Evolutionary conservation across 2,113 vertebrate species (phyloP), one percentile per base, ranked within the genome.

Genomic region (Potamarius usumacintae): DNA sequence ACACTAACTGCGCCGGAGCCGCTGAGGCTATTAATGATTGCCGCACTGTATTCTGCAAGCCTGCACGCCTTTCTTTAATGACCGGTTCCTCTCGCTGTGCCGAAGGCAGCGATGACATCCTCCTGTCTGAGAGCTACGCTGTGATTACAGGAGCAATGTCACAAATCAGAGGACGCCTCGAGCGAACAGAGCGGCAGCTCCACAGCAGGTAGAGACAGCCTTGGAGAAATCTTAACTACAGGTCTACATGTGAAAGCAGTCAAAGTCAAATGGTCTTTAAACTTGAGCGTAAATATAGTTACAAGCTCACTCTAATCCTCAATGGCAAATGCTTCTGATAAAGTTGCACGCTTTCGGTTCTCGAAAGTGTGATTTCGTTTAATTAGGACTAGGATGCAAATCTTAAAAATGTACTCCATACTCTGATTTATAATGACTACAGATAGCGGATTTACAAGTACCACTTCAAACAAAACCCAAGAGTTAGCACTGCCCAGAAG

Each of bases 1-100:
- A 90, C 87, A 85, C 78, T 78, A 76, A 53, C 85, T n/a, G 78
- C 78, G 72, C 50, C 53, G 71, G 84, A 89, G 83, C 85, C 18
- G 81, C 83, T 63, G 74, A 80, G 77, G 58, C 86, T 82, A 82
- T 65, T 84, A 67, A 60, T 34, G 78, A 71, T 42, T 78, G 71
- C 78, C 60, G 57, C 53, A 53, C 34, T 48, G n/a, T 55, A 82
- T 88, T 90, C 58, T 81, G 62, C 62, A 82, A 83, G 76, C 81
- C 69, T 60, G 82, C 81, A n/a, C 82, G 52, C 86, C 67, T 82
- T 76, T 83, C 80, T 83, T 76, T 87, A 77, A 87, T 65, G 86
- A 83, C 80, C 25, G 78, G 30, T 60, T 34, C 65, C 85, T 22
- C 65, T 48, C 4, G 22, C 42, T 52, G 50, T 2, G 52, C 79